Evolutionary conservation across 1,140 invertebrate genomes (phyloP).

Genomic region (Sarcophaga peregrina): DNA sequence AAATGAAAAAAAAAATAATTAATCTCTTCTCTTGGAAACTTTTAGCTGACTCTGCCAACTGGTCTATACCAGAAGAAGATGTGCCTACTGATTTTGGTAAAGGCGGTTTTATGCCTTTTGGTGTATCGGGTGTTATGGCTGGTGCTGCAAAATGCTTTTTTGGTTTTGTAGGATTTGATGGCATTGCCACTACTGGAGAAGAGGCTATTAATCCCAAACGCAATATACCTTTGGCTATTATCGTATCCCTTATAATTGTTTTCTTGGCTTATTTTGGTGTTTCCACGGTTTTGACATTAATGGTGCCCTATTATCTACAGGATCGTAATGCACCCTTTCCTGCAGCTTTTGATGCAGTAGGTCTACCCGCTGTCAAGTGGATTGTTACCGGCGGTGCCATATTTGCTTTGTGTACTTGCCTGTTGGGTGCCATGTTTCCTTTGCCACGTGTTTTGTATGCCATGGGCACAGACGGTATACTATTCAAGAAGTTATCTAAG

Average conservation of each 20-base stretch:
- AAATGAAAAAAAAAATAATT: background rate
- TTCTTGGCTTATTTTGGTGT: constrained; percentile 88
- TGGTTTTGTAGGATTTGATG: constrained; percentile 91
- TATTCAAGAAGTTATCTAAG: constrained; percentile 79
- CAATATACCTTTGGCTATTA: constrained; percentile 87
- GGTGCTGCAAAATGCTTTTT: constrained; percentile 93
- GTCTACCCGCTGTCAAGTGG: constrained; percentile 79
- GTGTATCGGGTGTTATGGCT: constrained; percentile 80
- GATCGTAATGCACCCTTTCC: constrained; percentile 87
- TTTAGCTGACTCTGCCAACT: constrained; percentile 75
- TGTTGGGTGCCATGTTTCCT: constrained; percentile 91
- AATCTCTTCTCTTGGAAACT: background rate
- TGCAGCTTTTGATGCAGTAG: constrained; percentile 79
- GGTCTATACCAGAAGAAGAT: constrained; percentile 71
- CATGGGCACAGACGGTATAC: constrained; percentile 88
- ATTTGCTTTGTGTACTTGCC: constrained; percentile 80
- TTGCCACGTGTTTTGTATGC: constrained; percentile 88
- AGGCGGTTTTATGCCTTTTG: constrained; percentile 88
- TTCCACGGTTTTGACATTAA: constrained; percentile 86
- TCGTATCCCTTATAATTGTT: constrained; percentile 81
- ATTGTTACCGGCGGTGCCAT: constrained; percentile 88
- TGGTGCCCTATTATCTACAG: constrained; percentile 90
- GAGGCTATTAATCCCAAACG: constrained; percentile 89
- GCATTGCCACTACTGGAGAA: constrained; percentile 85
- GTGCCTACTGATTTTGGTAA: constrained; percentile 71